Evolutionary conservation across 2,888 invertebrate genomes (phyloP).

Genomic region (Bombyx huttoni): DNA sequence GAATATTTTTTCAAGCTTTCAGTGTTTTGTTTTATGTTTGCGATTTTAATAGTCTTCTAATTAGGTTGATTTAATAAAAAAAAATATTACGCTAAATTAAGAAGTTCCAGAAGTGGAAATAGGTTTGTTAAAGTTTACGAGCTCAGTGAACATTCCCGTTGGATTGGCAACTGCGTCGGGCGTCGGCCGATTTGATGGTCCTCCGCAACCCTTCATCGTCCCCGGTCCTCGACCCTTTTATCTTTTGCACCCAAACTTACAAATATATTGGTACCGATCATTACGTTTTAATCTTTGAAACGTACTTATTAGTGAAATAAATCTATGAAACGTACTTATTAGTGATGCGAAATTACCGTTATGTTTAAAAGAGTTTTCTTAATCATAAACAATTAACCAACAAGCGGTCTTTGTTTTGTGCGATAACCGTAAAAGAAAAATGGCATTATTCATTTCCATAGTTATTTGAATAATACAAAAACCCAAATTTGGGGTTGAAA

Average conservation of each 20-base stretch:
- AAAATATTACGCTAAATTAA: background rate
- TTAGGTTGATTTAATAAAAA: background rate
- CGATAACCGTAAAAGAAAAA: no score
- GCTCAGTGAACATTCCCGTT: slow-evolving; percentile 13
- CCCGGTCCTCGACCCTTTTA: slow-evolving; percentile 16
- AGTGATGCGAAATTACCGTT: no score
- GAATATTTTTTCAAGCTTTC: no score
- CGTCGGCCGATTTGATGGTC: slow-evolving; percentile 1
- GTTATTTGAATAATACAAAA: no score
- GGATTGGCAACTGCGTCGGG: slow-evolving; percentile 7
- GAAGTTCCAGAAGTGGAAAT: slow-evolving; percentile 5
- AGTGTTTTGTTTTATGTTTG: no score
- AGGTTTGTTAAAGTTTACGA: slow-evolving; percentile 18
- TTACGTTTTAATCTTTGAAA: background rate
- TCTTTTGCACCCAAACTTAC: slow-evolving; percentile 17
- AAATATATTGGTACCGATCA: slow-evolving; percentile 9
- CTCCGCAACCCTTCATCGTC: slow-evolving; percentile 11
- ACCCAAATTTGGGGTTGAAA: no score
- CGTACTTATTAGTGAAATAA: background rate
- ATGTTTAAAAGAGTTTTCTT: no score
- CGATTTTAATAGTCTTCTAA: background rate
- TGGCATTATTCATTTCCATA: no score
- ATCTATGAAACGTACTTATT: background rate
- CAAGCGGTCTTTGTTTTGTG: no score
- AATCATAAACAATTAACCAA: no score